Base-by-base conservation (phyloP, 2,113 vertebrate species). In the Ophthalmolycus amberensis region DNA sequence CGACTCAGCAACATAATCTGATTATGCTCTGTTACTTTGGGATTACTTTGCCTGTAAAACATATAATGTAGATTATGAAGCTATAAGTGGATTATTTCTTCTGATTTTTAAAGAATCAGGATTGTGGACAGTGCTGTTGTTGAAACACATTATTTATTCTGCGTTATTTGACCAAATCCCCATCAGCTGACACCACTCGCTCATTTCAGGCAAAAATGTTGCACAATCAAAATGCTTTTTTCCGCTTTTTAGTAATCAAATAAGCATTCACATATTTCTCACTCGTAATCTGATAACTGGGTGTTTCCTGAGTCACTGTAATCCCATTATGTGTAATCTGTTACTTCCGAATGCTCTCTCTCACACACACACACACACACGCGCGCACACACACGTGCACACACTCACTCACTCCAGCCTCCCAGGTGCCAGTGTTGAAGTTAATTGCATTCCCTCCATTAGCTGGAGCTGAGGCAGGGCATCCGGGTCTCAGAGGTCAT, bases 381-480 rank as follows among this genome's bases (percentile, higher is more conserved):
- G 46, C 32, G 59, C 66, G 40, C 67, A 29, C 56, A 44, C 54
- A 34, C 67, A 38, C n/a, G 44, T 64, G 54, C 65, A 18, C 62
- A 0, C 67, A 34, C 66, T 34, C 72, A 59, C 77, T 37, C 38
- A 34, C 66, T 74, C 74, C 90, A 90, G 93, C 85, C 92, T 93
- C 89, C 89, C 92, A 93, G 93, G 94, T 94, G 92, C 91, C 91
- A 85, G 91, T 37, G 76, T 77, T 89, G 85, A 81, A 89, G 79
- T 93, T 94, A 95, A 95, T 95, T 94, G 94, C 94, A 94, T 95
- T 95, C 86, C 88, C 85, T 91, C 92, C 93, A 94, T 93, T 94
- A 94, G 91, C 79, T 38, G 85, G 85, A 86, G 92, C 84, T 56
- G 84, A 85, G 71, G 74, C 87, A 67, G 91, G 89, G 90, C 90